These are phyloP conservation scores for Incurvaria masculella DNA, from an alignment of 2,888 invertebrate species.

Conservation along the genomic window DNA sequence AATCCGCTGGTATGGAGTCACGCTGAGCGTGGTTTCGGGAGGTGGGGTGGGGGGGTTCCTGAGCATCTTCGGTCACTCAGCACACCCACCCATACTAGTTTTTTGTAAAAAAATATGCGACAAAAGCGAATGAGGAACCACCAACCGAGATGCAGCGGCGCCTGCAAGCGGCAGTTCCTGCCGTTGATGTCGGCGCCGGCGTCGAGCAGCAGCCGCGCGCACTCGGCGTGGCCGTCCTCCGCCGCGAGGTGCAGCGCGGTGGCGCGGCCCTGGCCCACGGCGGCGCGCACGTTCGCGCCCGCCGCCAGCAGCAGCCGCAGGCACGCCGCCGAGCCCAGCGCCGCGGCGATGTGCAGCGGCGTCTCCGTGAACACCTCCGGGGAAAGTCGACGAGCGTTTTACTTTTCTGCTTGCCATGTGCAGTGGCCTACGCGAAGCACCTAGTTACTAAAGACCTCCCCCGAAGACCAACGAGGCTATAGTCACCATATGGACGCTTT, in stretches of 20 bases:
- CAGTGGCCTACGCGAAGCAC: no score
- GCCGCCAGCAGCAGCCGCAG: constrained; percentile 70
- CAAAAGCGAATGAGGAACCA: constrained; percentile 1
- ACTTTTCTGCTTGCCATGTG: no score
- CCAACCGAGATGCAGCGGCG: constrained; percentile 72
- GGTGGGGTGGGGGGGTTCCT: no score
- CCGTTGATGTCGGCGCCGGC: constrained; percentile 75
- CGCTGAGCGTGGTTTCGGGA: no score
- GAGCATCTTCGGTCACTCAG: no score
- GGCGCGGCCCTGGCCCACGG: constrained; percentile 65
- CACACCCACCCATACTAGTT: no score
- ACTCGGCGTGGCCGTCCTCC: constrained; percentile 80
- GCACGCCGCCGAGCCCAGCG: constrained; percentile 66
- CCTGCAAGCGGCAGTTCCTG: constrained; percentile 72
- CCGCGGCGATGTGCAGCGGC: constrained; percentile 78
- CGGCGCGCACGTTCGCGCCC: constrained; percentile 78
- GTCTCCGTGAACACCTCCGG: constrained; percentile 77
- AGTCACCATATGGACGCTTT: no score
- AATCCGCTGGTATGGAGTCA: no score
- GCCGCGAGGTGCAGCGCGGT: constrained; percentile 87
- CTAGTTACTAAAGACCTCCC: no score
- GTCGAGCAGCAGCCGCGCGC: constrained; percentile 68
- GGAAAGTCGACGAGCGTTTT: no score
- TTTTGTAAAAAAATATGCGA: no score
- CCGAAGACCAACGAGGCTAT: no score